These are phyloP conservation scores for Rafetus swinhoei DNA, from an alignment of 2,113 vertebrate species.

Conservation along the genomic window DNA sequence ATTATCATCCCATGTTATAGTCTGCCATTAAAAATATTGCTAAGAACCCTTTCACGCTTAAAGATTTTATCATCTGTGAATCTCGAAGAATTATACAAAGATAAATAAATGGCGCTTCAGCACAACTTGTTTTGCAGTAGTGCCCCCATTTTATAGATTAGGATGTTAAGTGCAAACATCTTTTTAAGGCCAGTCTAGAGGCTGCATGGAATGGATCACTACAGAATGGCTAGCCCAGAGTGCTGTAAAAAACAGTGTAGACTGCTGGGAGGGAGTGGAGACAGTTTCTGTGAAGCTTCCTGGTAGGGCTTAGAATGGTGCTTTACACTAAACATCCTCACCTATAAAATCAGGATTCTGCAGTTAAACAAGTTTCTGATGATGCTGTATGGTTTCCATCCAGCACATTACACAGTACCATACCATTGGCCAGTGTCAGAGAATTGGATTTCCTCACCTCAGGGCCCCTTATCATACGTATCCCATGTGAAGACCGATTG, in stretches of 20 bases:
- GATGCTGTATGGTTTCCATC: not conserved
- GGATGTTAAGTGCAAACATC: accelerated
- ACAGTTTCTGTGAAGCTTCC: not conserved
- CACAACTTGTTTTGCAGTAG: not conserved
- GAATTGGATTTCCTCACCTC: not conserved
- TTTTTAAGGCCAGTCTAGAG: not conserved
- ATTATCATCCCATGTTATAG: not conserved
- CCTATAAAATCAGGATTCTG: not conserved
- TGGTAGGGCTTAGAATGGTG: not conserved
- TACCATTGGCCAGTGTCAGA: not conserved
- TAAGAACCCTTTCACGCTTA: not conserved
- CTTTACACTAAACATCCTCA: accelerated
- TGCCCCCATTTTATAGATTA: not conserved
- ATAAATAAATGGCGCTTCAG: not conserved
- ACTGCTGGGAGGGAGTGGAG: not conserved
- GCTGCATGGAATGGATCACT: not conserved
- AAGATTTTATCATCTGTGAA: not conserved
- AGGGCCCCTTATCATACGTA: not conserved
- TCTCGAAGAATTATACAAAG: not conserved
- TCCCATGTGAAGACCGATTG: not conserved
- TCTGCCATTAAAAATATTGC: not conserved
- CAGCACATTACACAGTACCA: not conserved
- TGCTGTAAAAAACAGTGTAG: accelerated
- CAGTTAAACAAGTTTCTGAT: not conserved
- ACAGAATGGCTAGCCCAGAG: not conserved